Conservation (phyloP, 2,797 vertebrate species). For the Typhlichthys subterraneus region DNA sequence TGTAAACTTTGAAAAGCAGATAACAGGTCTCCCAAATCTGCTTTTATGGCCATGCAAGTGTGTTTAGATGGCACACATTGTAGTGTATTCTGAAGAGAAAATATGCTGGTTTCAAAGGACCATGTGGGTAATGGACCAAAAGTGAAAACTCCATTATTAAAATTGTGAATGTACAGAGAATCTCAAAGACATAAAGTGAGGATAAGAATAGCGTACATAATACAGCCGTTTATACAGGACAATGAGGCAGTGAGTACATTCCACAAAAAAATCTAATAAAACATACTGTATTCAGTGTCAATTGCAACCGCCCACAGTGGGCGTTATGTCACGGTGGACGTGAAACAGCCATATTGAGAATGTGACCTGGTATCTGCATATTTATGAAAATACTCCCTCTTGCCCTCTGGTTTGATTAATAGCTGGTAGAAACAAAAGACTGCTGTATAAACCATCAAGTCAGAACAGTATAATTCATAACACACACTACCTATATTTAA, state of each 20-base stretch:
- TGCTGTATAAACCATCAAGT: conserved; percentile 68
- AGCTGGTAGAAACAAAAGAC: conserved; percentile 74
- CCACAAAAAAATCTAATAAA: conserved; percentile 35
- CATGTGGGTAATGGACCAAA: conserved; percentile 41
- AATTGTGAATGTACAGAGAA: conserved; percentile 45
- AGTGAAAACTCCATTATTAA: conserved; percentile 46
- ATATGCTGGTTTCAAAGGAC: conserved; percentile 71
- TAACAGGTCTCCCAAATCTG: conserved; percentile 43
- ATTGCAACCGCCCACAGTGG: conserved; percentile 42
- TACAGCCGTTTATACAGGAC: conserved; percentile 55
- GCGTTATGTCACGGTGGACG: conserved; percentile 25
- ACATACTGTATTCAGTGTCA: conserved; percentile 44
- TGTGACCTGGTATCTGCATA: conserved; percentile 77
- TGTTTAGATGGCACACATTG: conserved; percentile 51
- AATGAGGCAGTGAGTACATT: conserved; percentile 54
- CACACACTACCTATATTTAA: conserved; percentile 37
- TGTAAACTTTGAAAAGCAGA: conserved; percentile 61
- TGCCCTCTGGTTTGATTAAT: conserved; percentile 71
- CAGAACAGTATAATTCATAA: conserved; percentile 45
- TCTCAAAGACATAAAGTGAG: conserved; percentile 49
- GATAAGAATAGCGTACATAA: conserved; percentile 57
- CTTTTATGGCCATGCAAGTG: conserved; percentile 56
- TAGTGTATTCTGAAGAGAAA: conserved; percentile 38
- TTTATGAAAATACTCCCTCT: conserved; percentile 76
- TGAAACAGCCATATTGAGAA: conserved; percentile 19